Percentiles rank a stretch among this genome's conserved stretches.
Conservation (phyloP, 2,888 invertebrate species). For the Temnothorax unifasciatus region DNA sequence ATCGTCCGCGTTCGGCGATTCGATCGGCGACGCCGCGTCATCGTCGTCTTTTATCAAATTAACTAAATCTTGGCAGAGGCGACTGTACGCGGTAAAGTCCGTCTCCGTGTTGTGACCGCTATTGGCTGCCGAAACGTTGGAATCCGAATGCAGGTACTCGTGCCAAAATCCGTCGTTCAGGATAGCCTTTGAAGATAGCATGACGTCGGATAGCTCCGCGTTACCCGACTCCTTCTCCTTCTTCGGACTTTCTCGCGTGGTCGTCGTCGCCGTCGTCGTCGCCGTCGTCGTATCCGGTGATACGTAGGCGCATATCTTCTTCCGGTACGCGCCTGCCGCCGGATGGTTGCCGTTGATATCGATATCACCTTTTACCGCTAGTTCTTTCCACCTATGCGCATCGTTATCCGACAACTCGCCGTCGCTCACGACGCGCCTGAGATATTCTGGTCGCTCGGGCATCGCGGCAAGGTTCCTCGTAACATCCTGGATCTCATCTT, state of each 20-base stretch:
- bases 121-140: conserved; percentile 46
- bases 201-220: conserved; percentile 48
- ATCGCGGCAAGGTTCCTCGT: conserved; percentile 36
- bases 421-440: conserved; percentile 67
- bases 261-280: conserved; percentile 32
- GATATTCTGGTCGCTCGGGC: conserved; percentile 41
- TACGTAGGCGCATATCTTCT: conserved; percentile 74
- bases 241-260: conserved; percentile 19
- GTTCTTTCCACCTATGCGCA: conserved; percentile 49
- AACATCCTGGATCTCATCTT: conserved; percentile 51
- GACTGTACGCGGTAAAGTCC: conserved; percentile 80
- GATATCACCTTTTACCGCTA: conserved; percentile 53
- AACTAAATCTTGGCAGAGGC: conserved; percentile 82
- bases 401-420: conserved; percentile 69
- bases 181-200: conserved; percentile 45
- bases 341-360: conserved; percentile 80
- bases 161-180: conserved; percentile 63
- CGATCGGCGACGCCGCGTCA: conserved; percentile 49
- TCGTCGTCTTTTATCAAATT: conserved; percentile 78
- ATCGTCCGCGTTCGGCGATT: conserved; percentile 24
- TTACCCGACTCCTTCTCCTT: conserved; percentile 23
- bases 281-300: conserved; percentile 61
- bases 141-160: conserved; percentile 60
- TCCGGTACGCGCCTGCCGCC: conserved; percentile 59
- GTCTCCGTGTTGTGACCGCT: conserved; percentile 71